Conservation (phyloP, 2,113 vertebrate genomes). For the Orycteropus afer region DNA sequence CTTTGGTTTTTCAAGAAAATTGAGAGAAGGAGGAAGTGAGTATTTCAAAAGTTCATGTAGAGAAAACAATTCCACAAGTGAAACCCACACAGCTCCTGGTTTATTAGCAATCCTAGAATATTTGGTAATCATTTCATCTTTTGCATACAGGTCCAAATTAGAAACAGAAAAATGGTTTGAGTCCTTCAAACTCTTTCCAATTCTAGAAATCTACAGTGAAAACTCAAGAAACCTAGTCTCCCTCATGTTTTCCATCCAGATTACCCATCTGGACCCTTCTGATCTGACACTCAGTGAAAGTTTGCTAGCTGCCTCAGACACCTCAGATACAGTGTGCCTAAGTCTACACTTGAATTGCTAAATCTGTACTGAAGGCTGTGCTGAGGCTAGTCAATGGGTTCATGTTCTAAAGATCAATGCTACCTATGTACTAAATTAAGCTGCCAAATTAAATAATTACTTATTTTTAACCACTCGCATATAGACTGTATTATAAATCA, state of each 20-base stretch:
- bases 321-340: not conserved
- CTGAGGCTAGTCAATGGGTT: not conserved
- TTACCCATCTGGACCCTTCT: not conserved
- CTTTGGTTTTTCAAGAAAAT: not conserved
- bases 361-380: not conserved
- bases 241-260: not conserved
- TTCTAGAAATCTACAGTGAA: not conserved
- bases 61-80: not conserved
- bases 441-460: not conserved
- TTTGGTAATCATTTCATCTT: not conserved
- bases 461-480: not conserved
- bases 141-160: not conserved
- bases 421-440: not conserved
- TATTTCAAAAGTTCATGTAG: not conserved
- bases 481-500: not conserved
- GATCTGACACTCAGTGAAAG: not conserved
- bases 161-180: not conserved
- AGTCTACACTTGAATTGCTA: not conserved
- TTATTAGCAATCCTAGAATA: not conserved
- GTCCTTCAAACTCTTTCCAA: not conserved
- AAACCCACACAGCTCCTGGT: not conserved
- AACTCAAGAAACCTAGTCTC: constrained; percentile 3
- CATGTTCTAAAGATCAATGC: not conserved
- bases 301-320: not conserved
- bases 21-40: not conserved